Conservation (phyloP, 2,797 vertebrate genomes). For the Eupleurogrammus muticus region DNA sequence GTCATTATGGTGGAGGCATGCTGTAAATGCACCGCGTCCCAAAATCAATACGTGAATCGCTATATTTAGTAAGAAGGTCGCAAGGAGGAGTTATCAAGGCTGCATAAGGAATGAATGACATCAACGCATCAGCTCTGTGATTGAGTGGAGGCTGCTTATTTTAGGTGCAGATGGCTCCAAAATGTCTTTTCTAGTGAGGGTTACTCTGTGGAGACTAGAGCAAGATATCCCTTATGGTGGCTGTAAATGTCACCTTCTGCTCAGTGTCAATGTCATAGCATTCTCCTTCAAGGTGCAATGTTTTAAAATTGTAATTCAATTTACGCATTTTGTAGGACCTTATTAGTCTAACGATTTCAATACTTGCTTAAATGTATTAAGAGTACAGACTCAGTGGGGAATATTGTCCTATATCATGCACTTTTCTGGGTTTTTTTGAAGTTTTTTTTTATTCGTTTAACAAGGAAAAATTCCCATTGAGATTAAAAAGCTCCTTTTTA, state of each 20-base stretch:
- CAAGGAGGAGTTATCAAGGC: constrained; percentile 75
- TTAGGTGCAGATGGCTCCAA: constrained; percentile 72
- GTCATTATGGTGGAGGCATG: constrained; percentile 79
- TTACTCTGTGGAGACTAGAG: constrained; percentile 54
- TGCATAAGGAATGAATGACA: constrained; percentile 67
- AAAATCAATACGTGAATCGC: constrained; percentile 82
- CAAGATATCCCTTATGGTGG: constrained; percentile 53
- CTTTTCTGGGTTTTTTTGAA: too few species aligned
- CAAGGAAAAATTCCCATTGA: too few species aligned
- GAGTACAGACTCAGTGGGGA: not conserved
- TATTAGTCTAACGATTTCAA: not conserved
- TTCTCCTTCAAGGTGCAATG: constrained; percentile 43
- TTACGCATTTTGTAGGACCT: not conserved
- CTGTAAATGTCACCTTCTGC: constrained; percentile 70
- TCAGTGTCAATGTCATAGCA: constrained; percentile 69
- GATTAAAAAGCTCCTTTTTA: too few species aligned
- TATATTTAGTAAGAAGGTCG: constrained; percentile 86
- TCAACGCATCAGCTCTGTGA: constrained; percentile 56
- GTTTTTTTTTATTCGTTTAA: too few species aligned
- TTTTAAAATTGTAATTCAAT: constrained; percentile 21
- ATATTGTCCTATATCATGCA: not conserved
- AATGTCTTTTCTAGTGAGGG: constrained; percentile 66
- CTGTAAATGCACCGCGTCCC: constrained; percentile 75
- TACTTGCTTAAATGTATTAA: not conserved
- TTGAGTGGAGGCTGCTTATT: constrained; percentile 63